Percentiles rank a stretch among this genome's conserved stretches.
Conservation (phyloP, 2,113 vertebrate species). For the Thalassoma bifasciatum region DNA sequence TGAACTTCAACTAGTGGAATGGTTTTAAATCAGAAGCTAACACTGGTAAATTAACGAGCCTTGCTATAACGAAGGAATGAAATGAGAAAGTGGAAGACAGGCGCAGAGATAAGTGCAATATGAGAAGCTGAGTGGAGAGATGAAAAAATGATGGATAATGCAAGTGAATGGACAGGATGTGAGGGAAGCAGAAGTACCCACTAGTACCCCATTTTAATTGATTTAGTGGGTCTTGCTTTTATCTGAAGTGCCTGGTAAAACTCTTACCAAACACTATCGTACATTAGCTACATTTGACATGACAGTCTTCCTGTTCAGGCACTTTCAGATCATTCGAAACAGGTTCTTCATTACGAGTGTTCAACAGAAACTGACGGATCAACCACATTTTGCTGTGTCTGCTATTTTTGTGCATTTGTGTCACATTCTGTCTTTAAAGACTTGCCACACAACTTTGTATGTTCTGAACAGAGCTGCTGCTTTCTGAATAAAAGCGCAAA, state of each 20-base stretch:
- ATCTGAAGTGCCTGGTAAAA: conserved; percentile 55
- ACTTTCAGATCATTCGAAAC: conserved; percentile 11
- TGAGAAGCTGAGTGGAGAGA: conserved; percentile 56
- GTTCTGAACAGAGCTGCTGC: conserved; percentile 18
- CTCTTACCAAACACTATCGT: conserved; percentile 5
- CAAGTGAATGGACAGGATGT: conserved; percentile 65
- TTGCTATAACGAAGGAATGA: conserved; percentile 30
- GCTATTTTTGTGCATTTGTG: conserved; percentile 15
- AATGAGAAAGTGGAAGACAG: conserved; percentile 40
- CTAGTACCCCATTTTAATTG: conserved; percentile 31
- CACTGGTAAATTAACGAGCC: conserved; percentile 12
- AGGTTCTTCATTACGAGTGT: not conserved
- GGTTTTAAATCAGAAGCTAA: conserved; percentile 20
- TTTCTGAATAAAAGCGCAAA: conserved; percentile 57
- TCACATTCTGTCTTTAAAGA: conserved; percentile 22
- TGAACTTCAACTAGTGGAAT: not conserved
- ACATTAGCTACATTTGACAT: conserved; percentile 33
- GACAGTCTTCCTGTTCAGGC: conserved; percentile 13
- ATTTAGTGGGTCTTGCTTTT: conserved; percentile 47
- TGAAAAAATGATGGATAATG: conserved; percentile 51
- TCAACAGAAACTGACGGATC: too few relatives aligned
- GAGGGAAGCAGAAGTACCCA: conserved; percentile 25
- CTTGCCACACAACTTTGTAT: conserved; percentile 24
- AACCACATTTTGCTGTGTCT: not conserved
- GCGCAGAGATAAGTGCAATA: conserved; percentile 69